Base-by-base conservation (phyloP, 2,797 vertebrate genomes). In the Distichodus sexfasciatus region DNA sequence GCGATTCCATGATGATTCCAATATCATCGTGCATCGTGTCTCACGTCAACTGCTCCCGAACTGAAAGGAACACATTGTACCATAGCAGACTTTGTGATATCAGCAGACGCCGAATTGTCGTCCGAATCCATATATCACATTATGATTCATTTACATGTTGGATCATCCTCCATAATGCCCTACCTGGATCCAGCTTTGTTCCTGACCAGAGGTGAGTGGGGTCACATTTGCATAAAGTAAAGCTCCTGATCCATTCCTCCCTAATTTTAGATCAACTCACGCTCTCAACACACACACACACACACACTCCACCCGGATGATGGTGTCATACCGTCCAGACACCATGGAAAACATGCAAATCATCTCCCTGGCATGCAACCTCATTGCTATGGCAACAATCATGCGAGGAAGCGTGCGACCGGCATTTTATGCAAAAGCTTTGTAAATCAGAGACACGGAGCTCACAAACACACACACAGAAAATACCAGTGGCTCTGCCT, bases 341-440 rank as follows among this genome's bases (percentile, higher is more conserved):
- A 24, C 58, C 55, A 70, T 54, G 72, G 77, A 77, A 80, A 76
- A 57, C 31, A 88, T 82, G 83, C 82, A 90, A 89, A 91, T 82
- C 36, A 40, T 48, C 51, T 15, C 74, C 66, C 73, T 72, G 81
- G 80, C 75, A 80, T 79, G 80, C 81, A 64, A 79, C 69, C 72
- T 82, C 28, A 74, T 81, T 76, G 83, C 79, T 76, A 46, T 79
- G 77, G 72, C 62, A 54, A 82, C 76, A 69, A 76, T 73, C 62
- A 75, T 48, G 68, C 71, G 76, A 73, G 24, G 61, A 80, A 68
- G 69, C 70, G 69, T 78, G 68, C 44, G 44, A 75, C 46, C 74
- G 53, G 61, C 58, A 60, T 53, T 83, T 78, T 79, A 88, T 84
- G 86, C 83, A 90, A 91, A 90, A 46, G 28, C 2, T 66, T 62